phyloP scores from a whole-genome alignment of 1,140 invertebrate genomes.

The Paraescarpia echinospica region DNA sequence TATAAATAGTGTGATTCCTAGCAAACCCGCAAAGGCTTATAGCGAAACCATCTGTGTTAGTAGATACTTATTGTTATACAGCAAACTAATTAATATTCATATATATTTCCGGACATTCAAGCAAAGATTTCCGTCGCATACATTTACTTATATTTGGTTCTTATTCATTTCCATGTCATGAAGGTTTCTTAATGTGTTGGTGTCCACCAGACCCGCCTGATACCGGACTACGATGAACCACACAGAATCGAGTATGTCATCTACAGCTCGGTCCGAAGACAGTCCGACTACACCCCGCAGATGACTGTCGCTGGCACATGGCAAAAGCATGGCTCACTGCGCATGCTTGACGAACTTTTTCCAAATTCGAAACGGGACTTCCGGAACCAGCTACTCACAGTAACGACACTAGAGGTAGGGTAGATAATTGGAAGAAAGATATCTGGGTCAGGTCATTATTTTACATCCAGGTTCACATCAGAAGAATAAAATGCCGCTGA shows the following conservation, averaged over 20 bases:
- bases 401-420: not conserved
- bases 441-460: not conserved
- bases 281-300: not conserved
- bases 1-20: too few relatives aligned
- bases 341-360: not conserved
- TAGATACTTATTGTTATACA: too few relatives aligned
- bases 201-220: not conserved
- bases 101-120: too few relatives aligned
- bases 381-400: not conserved
- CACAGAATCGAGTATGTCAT: not conserved
- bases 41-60: too few relatives aligned
- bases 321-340: not conserved
- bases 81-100: too few relatives aligned
- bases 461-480: too few relatives aligned
- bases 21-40: too few relatives aligned
- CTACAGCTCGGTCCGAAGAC: not conserved
- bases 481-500: too few relatives aligned
- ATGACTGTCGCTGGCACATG: not conserved
- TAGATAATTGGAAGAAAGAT: not conserved
- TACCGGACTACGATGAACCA: not conserved
- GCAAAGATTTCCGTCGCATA: too few relatives aligned
- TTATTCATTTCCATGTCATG: too few relatives aligned
- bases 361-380: not conserved
- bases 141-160: too few relatives aligned
- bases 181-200: not conserved